Evolutionary conservation across 2,113 vertebrate genomes (phyloP).

Genomic region (Gymnobelideus leadbeateri): DNA sequence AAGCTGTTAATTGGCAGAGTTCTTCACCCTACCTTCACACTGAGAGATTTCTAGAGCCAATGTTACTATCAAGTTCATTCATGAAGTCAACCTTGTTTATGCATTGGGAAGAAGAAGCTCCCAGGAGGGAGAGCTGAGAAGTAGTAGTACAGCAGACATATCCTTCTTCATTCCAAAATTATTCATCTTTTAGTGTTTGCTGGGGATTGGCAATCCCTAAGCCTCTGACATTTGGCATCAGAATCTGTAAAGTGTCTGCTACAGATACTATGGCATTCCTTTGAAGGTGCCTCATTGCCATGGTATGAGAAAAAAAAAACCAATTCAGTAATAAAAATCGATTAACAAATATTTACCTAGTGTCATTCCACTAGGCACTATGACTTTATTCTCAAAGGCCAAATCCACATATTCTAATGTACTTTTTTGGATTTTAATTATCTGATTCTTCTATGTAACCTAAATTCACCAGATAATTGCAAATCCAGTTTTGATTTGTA

Average conservation of each 20-base stretch:
- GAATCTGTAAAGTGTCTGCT: neutral
- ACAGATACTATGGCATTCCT: neutral
- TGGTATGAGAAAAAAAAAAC: neutral
- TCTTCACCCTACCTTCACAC: neutral
- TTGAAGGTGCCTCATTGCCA: neutral
- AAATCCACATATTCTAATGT: neutral
- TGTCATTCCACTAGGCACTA: neutral
- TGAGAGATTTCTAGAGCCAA: neutral
- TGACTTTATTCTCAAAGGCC: conserved; percentile 5
- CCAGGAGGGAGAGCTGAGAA: neutral
- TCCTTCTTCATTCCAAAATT: neutral
- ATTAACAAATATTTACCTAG: neutral
- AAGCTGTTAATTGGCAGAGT: neutral
- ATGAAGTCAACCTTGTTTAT: neutral
- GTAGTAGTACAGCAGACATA: neutral
- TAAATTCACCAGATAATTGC: neutral
- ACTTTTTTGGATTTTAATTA: conserved; percentile 12
- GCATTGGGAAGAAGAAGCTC: neutral
- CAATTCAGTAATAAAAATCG: neutral
- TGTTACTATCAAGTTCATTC: neutral
- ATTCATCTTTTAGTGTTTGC: neutral
- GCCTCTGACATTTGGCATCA: neutral
- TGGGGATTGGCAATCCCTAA: neutral
- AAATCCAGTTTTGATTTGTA: neutral
- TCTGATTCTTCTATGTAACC: neutral